phyloP scores from a whole-genome alignment of 1,140 invertebrate species.

The Armadillidium nasatum region DNA sequence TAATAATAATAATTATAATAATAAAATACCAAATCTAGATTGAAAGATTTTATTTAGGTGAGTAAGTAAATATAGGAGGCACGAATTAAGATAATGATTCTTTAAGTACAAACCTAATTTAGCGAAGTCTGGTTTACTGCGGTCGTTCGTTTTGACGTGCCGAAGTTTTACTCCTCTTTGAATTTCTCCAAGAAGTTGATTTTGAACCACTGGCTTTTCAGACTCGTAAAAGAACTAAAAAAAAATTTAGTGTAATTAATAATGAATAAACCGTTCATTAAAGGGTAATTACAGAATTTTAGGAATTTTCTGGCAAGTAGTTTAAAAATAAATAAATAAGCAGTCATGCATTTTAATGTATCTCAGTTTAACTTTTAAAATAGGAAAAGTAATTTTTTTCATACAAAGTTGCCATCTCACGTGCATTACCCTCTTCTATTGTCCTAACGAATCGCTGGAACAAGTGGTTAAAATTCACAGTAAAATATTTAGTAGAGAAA shows the following conservation, averaged over 20 bases:
- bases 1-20: no score
- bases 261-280: not conserved
- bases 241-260: slow-evolving; percentile 1
- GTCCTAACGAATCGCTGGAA: no score
- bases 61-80: no score
- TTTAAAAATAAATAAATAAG: slow-evolving; percentile 8
- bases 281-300: not conserved
- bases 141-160: slow-evolving; percentile 72
- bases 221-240: slow-evolving; percentile 82
- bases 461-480: no score
- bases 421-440: no score
- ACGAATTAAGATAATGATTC: no score
- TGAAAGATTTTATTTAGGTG: no score
- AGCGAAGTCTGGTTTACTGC: slow-evolving; percentile 71
- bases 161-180: slow-evolving; percentile 70
- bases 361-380: no score
- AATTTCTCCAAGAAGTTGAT: slow-evolving; percentile 76
- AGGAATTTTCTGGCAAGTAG: not conserved
- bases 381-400: no score
- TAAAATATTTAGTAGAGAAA: no score
- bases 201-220: slow-evolving; percentile 61
- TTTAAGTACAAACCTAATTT: slow-evolving; percentile 22
- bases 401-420: no score
- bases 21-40: no score
- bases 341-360: not conserved